phyloP scores from a whole-genome alignment of 1,140 invertebrate genomes.

The Drepana arcuata region DNA sequence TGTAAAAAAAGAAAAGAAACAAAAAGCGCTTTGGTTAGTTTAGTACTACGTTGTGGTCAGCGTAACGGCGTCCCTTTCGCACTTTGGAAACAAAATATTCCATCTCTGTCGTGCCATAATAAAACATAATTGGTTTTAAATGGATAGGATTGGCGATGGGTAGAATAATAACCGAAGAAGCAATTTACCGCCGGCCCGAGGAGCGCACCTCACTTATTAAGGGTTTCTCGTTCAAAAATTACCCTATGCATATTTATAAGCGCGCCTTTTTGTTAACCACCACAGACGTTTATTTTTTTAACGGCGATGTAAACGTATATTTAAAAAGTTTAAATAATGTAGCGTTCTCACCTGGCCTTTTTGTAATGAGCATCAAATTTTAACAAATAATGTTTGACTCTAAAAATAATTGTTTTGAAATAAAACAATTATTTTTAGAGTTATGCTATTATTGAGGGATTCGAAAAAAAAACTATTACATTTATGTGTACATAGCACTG shows the following conservation, averaged over 20 bases:
- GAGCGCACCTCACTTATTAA: slow-evolving; percentile 41
- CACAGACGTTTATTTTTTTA: slow-evolving; percentile 23
- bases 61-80: slow-evolving; percentile 28
- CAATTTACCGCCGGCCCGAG: slow-evolving; percentile 45
- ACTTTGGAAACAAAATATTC: slow-evolving; percentile 11
- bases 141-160: slow-evolving; percentile 66
- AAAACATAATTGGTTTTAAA: slow-evolving; percentile 73
- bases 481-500: too few species aligned
- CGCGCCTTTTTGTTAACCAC: slow-evolving; percentile 22
- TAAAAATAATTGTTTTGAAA: too few species aligned
- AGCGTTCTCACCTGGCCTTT: too few species aligned
- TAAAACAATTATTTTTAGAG: too few species aligned
- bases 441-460: too few species aligned
- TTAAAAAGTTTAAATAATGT: too few species aligned
- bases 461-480: too few species aligned
- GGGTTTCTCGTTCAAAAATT: slow-evolving; percentile 40
- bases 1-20: slow-evolving; percentile 30
- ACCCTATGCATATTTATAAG: slow-evolving; percentile 57
- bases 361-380: too few species aligned
- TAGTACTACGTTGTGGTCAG: not conserved
- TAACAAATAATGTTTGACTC: too few species aligned
- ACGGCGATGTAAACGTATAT: too few species aligned
- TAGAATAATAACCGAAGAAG: slow-evolving; percentile 50
- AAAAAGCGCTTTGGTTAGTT: slow-evolving; percentile 3
- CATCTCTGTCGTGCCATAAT: slow-evolving; percentile 53